phyloP scores from a whole-genome alignment of 1,140 invertebrate genomes.

The Pollicipes pollicipes region DNA sequence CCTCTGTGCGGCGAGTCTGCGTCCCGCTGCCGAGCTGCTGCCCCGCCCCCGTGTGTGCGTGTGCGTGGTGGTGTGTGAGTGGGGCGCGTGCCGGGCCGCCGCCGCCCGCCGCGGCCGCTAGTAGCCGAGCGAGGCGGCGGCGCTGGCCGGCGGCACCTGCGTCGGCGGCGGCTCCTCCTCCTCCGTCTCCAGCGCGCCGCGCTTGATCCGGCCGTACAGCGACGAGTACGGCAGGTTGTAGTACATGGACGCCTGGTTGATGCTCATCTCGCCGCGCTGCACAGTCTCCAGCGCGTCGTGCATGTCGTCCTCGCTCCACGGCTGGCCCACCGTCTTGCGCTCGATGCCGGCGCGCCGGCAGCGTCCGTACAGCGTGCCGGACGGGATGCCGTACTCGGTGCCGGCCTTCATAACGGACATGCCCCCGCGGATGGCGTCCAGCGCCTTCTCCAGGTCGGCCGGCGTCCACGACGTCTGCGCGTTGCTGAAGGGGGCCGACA shows the following conservation, averaged over 20 bases:
- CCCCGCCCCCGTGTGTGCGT: too few relatives aligned
- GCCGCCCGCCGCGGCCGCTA: too few relatives aligned
- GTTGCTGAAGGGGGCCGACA: constrained; percentile 73
- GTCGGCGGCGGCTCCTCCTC: too few relatives aligned
- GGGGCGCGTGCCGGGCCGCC: too few relatives aligned
- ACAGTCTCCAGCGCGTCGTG: constrained; percentile 70
- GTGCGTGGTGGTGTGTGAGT: too few relatives aligned
- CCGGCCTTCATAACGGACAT: constrained; percentile 70
- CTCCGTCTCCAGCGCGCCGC: constrained; percentile 11
- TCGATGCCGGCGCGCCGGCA: constrained; percentile 77
- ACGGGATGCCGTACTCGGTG: constrained; percentile 65
- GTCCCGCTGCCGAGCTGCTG: too few relatives aligned
- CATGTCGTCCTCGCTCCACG: constrained; percentile 79
- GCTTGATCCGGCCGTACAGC: constrained; percentile 65
- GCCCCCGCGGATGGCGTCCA: constrained; percentile 61
- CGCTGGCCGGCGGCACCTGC: too few relatives aligned
- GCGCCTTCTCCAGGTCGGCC: constrained; percentile 58
- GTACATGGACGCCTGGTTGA: constrained; percentile 81
- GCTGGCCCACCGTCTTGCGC: constrained; percentile 28
- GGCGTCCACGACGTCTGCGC: constrained; percentile 71
- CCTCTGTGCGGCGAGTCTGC: too few relatives aligned
- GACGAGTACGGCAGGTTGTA: constrained; percentile 77
- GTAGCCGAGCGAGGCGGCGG: too few relatives aligned
- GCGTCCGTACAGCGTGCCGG: constrained; percentile 62
- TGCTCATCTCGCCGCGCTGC: constrained; percentile 72